Conservation (phyloP, 2,888 invertebrate genomes). For the Pardosa pseudoannulata region DNA sequence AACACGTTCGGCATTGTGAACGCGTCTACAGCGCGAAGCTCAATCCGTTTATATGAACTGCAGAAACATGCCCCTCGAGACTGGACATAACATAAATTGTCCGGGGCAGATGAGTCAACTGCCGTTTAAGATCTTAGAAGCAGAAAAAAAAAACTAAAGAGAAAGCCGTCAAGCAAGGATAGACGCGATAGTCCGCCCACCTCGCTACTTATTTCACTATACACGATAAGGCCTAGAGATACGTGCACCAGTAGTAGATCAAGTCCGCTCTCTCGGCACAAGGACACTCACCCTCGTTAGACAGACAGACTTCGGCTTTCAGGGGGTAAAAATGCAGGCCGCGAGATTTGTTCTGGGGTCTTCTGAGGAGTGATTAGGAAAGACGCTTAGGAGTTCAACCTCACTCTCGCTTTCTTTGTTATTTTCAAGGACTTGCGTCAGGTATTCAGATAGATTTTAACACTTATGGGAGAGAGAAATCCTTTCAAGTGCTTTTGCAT, state of each 20-base stretch:
- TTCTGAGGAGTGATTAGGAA: background rate
- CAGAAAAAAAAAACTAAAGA: slow-evolving; percentile 6
- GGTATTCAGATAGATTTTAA: background rate
- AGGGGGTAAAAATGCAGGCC: slow-evolving; percentile 10
- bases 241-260: slow-evolving; percentile 34
- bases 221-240: slow-evolving; percentile 7
- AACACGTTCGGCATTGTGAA: slow-evolving; percentile 5
- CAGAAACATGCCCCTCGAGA: slow-evolving; percentile 2
- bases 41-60: background rate
- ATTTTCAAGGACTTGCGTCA: background rate
- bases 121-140: slow-evolving; percentile 25
- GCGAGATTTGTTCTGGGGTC: slow-evolving; percentile 4
- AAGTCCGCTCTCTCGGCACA: slow-evolving; percentile 27
- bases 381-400: background rate
- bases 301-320: slow-evolving; percentile 32
- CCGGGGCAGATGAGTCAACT: slow-evolving; percentile 32
- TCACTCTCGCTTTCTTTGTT: slow-evolving; percentile 15
- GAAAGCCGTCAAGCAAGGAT: slow-evolving; percentile 31
- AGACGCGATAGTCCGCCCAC: slow-evolving; percentile 33
- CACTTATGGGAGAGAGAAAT: no score
- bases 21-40: background rate
- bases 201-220: slow-evolving; percentile 16
- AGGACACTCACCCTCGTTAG: slow-evolving; percentile 55
- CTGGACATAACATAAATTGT: slow-evolving; percentile 8
- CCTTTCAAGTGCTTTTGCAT: no score